These are phyloP conservation scores for Alectura lathami DNA, from an alignment of 2,113 vertebrate species.

Conservation along the genomic window DNA sequence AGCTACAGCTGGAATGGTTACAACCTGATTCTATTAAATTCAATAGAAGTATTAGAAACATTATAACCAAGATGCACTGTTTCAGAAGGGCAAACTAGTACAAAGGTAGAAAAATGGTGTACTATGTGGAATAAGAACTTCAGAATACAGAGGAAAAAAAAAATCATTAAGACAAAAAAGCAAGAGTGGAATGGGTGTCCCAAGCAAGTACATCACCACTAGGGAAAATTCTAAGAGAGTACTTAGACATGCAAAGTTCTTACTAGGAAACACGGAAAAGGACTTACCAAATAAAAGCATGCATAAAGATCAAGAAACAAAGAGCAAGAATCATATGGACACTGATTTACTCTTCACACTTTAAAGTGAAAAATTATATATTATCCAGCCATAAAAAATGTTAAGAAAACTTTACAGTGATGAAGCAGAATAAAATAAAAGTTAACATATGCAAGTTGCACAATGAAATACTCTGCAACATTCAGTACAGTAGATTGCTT, in stretches of 20 bases:
- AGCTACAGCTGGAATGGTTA: neutral
- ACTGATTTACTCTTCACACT: neutral
- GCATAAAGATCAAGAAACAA: neutral
- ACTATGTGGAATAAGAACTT: neutral
- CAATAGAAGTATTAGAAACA: neutral
- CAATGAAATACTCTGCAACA: neutral
- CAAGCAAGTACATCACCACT: neutral
- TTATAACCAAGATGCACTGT: neutral
- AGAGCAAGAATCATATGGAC: neutral
- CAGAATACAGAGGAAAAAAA: neutral
- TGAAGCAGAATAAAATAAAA: neutral
- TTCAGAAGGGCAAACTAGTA: neutral
- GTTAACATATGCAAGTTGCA: neutral
- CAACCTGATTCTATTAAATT: neutral
- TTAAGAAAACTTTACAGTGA: neutral
- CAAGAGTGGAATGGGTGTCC: neutral
- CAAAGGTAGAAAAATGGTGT: neutral
- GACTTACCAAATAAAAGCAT: neutral
- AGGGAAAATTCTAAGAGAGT: neutral
- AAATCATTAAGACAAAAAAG: neutral
- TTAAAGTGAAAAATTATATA: neutral
- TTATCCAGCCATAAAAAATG: neutral
- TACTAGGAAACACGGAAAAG: neutral
- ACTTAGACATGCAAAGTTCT: neutral
- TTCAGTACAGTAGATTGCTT: neutral